Conservation (phyloP, 2,113 vertebrate genomes). For the Coptodon rendalli region DNA sequence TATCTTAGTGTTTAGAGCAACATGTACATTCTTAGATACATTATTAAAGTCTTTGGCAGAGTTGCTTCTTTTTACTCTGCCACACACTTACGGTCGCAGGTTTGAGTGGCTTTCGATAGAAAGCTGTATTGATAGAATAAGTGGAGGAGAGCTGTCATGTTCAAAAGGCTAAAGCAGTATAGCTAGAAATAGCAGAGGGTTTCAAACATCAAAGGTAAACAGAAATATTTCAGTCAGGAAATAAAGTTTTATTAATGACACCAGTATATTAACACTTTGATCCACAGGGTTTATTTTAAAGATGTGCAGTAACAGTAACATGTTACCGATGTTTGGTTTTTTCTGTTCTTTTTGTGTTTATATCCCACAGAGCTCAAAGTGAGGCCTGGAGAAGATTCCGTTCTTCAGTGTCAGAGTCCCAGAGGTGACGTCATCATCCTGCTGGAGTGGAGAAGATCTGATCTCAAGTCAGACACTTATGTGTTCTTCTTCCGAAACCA, state of each 20-base stretch:
- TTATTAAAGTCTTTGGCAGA: neutral
- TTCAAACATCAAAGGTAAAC: neutral
- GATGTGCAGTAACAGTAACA: neutral
- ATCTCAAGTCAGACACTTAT: neutral
- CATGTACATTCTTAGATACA: neutral
- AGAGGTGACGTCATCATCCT: accelerated
- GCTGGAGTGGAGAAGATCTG: neutral
- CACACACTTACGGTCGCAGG: no score
- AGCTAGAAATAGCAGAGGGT: accelerated
- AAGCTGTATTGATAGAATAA: neutral
- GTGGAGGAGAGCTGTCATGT: neutral
- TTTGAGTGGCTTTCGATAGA: neutral
- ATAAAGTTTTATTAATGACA: neutral
- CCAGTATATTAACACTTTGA: accelerated
- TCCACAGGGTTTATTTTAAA: neutral
- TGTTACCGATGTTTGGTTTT: accelerated
- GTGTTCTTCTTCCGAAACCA: neutral
- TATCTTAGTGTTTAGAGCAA: neutral
- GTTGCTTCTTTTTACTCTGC: accelerated
- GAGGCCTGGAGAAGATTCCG: neutral
- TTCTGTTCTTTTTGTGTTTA: neutral
- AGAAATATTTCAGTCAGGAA: neutral
- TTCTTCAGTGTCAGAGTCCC: neutral
- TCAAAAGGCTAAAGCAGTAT: neutral
- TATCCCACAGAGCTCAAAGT: accelerated